phyloP scores from a whole-genome alignment of 1,140 invertebrate genomes.

The Zaprionus kolodkinae region DNA sequence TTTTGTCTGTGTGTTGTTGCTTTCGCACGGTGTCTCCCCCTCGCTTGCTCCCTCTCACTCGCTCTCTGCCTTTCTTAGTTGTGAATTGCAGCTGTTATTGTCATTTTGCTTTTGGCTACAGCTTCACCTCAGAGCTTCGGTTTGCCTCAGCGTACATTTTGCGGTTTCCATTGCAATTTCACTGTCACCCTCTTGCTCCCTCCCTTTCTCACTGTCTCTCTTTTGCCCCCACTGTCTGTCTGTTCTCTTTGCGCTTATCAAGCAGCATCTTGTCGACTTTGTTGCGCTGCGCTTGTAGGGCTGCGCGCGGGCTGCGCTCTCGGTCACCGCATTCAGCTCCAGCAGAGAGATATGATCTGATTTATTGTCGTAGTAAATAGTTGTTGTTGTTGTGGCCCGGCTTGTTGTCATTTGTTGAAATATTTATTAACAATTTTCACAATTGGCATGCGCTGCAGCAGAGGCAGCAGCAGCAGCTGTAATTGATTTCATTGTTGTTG shows the following conservation, averaged over 20 bases:
- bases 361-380: conserved; percentile 61
- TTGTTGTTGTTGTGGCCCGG: conserved; percentile 60
- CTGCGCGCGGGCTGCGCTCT: conserved; percentile 29
- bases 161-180: conserved; percentile 64
- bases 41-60: neutral
- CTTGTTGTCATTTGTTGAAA: conserved; percentile 74
- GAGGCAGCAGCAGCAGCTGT: conserved; percentile 19
- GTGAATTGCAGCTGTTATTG: conserved; percentile 76
- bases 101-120: conserved; percentile 73
- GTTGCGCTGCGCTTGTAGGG: conserved; percentile 54
- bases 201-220: conserved; percentile 1
- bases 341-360: conserved; percentile 74
- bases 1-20: conserved; percentile 37
- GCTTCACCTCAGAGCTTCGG: conserved; percentile 59
- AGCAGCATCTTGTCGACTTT: conserved; percentile 46
- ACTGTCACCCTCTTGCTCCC: neutral
- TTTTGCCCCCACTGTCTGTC: neutral
- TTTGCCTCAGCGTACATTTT: conserved; percentile 64
- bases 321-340: conserved; percentile 54
- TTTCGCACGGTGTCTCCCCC: conserved; percentile 40
- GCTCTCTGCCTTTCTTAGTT: conserved; percentile 4
- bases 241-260: conserved; percentile 29
- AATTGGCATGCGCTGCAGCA: conserved; percentile 63
- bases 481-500: conserved; percentile 59
- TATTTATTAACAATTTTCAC: conserved; percentile 83